phyloP scores from a whole-genome alignment of 2,888 invertebrate species.

The Phyllotreta cruciferae region DNA sequence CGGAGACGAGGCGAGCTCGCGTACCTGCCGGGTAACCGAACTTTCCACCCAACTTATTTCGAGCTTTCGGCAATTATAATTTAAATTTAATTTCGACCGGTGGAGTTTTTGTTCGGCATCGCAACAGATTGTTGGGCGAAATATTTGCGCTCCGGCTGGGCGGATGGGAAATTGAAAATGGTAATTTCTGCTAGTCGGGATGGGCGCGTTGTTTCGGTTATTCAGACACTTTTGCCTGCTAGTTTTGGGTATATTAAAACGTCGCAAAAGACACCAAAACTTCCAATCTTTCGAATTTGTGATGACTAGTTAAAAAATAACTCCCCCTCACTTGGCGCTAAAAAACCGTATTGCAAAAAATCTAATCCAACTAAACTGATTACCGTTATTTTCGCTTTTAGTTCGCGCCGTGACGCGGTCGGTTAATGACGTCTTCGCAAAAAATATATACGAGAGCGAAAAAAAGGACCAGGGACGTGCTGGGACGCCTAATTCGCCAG shows the following conservation, averaged over 20 bases:
- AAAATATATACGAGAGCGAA: background rate
- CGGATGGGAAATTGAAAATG: slow-evolving; percentile 20
- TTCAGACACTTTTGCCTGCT: slow-evolving; percentile 11
- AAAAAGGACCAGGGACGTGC: background rate
- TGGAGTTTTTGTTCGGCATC: slow-evolving; percentile 26
- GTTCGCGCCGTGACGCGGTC: background rate
- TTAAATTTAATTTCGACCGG: slow-evolving; percentile 29
- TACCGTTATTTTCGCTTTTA: slow-evolving; percentile 9
- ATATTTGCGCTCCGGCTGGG: slow-evolving; percentile 22
- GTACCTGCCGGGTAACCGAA: no score
- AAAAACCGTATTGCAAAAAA: slow-evolving; percentile 3
- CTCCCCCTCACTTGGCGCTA: background rate
- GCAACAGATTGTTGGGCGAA: slow-evolving; percentile 30
- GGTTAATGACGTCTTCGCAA: slow-evolving; percentile 4
- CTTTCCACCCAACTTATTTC: slow-evolving; percentile 21
- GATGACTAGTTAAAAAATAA: no score
- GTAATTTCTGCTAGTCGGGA: slow-evolving; percentile 12
- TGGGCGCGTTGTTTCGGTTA: slow-evolving; percentile 10
- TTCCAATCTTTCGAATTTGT: no score
- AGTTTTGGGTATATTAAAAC: background rate
- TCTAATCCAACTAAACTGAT: background rate
- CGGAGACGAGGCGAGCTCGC: no score
- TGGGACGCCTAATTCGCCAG: no score
- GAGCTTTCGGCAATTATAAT: slow-evolving; percentile 34
- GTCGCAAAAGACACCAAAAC: no score